Conservation (phyloP, 2,797 vertebrate genomes). For the Pempheris klunzingeri region DNA sequence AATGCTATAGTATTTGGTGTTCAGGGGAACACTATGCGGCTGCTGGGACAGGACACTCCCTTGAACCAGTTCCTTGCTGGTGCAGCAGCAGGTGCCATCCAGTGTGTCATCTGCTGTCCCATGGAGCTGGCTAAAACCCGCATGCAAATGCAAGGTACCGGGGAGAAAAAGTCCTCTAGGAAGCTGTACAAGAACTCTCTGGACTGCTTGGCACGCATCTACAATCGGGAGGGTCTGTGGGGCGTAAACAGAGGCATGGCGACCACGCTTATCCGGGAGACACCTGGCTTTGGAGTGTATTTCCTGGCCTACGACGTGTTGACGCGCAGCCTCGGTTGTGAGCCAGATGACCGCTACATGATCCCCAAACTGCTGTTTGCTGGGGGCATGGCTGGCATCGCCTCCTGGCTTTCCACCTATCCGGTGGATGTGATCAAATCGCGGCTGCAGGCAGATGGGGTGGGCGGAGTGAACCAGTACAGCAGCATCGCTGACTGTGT, state of each 20-base stretch:
- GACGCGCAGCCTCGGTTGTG: constrained; percentile 91
- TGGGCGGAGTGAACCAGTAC: constrained; percentile 90
- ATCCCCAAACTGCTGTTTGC: constrained; percentile 96
- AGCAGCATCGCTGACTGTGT: constrained; percentile 92
- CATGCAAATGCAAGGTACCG: constrained; percentile 97
- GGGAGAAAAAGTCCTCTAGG: constrained; percentile 87
- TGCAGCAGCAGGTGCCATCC: constrained; percentile 93
- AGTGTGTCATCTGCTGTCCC: constrained; percentile 96
- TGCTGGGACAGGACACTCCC: constrained; percentile 91
- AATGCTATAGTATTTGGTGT: constrained; percentile 98
- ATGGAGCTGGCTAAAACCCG: constrained; percentile 99
- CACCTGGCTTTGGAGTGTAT: constrained; percentile 96
- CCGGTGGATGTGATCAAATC: constrained; percentile 97
- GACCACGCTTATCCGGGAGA: constrained; percentile 93
- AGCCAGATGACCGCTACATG: constrained; percentile 90
- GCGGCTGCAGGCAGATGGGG: constrained; percentile 94
- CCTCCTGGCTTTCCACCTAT: constrained; percentile 97
- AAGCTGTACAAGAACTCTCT: constrained; percentile 95
- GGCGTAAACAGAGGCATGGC: constrained; percentile 96
- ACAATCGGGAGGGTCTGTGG: constrained; percentile 90
- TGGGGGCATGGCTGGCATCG: constrained; percentile 93
- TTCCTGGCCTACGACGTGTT: constrained; percentile 94
- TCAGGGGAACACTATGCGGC: constrained; percentile 93
- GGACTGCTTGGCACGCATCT: constrained; percentile 94
- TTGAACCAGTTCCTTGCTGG: constrained; percentile 95